Conservation (phyloP, 2,888 invertebrate genomes). For the Limnephilus marmoratus region DNA sequence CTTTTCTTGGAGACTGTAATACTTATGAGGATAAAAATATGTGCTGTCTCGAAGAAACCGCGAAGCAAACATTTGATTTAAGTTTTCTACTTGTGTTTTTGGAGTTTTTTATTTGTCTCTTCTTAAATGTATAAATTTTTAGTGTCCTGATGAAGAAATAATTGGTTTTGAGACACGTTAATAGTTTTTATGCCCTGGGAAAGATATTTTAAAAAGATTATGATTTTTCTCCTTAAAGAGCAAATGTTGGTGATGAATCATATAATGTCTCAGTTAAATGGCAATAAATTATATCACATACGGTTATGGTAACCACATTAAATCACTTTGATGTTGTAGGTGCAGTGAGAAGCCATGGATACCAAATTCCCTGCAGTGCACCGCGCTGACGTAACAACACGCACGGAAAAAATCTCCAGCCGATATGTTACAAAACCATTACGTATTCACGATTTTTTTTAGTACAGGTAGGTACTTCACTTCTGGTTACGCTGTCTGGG, state of each 20-base stretch:
- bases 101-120: too few relatives aligned
- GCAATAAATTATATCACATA: neutral
- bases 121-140: too few relatives aligned
- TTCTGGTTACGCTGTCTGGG: constrained; percentile 40
- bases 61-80: neutral
- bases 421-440: constrained; percentile 54
- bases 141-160: too few relatives aligned
- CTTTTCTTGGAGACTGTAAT: neutral
- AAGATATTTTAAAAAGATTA: neutral
- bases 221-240: neutral
- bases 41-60: neutral
- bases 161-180: too few relatives aligned
- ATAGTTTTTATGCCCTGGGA: neutral
- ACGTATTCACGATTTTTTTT: constrained; percentile 40
- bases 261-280: neutral
- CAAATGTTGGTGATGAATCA: neutral
- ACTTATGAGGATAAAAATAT: neutral
- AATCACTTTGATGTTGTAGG: neutral
- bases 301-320: neutral
- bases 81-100: too few relatives aligned
- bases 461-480: neutral
- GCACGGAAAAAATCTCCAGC: constrained; percentile 41
- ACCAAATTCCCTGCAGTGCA: neutral
- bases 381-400: constrained; percentile 40
- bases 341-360: constrained; percentile 24